These are phyloP conservation scores for Bugulina stolonifera DNA, from an alignment of 2,888 invertebrate species.

Conservation along the genomic window DNA sequence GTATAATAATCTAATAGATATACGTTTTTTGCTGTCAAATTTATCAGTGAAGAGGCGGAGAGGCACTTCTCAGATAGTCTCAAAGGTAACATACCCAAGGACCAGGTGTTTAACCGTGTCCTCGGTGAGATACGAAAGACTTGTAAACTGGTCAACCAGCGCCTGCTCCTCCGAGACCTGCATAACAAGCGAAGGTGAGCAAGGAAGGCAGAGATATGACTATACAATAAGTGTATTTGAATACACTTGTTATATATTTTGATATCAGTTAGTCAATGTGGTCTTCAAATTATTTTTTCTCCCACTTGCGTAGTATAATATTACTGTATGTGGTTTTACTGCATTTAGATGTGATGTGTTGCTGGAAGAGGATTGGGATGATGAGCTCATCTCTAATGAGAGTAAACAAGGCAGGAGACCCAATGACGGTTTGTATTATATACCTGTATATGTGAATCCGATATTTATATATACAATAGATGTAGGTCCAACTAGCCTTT, in stretches of 20 bases:
- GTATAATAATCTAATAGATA: too few relatives aligned
- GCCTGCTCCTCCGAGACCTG: conserved; percentile 4
- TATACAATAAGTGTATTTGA: too few relatives aligned
- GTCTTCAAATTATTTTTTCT: too few relatives aligned
- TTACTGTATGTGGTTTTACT: not conserved
- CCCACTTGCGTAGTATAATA: too few relatives aligned
- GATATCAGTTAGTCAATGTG: too few relatives aligned
- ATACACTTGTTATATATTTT: too few relatives aligned
- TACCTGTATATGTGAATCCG: too few relatives aligned
- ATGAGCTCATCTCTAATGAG: not conserved
- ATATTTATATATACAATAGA: too few relatives aligned
- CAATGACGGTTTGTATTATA: not conserved
- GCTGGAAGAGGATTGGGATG: conserved; percentile 15
- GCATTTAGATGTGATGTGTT: conserved; percentile 23
- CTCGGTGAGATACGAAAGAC: conserved; percentile 7
- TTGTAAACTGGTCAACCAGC: conserved; percentile 18
- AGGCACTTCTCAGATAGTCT: conserved; percentile 21
- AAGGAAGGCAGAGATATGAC: too few relatives aligned
- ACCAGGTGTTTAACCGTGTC: not conserved
- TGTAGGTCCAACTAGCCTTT: too few relatives aligned
- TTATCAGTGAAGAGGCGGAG: not conserved
- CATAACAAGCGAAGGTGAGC: conserved; percentile 18
- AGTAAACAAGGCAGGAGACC: not conserved
- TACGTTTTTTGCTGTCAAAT: too few relatives aligned
- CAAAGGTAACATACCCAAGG: conserved; percentile 1